Evolutionary conservation across 2,113 vertebrate genomes (phyloP).

Genomic region (Psilopsiagon aurifrons): DNA sequence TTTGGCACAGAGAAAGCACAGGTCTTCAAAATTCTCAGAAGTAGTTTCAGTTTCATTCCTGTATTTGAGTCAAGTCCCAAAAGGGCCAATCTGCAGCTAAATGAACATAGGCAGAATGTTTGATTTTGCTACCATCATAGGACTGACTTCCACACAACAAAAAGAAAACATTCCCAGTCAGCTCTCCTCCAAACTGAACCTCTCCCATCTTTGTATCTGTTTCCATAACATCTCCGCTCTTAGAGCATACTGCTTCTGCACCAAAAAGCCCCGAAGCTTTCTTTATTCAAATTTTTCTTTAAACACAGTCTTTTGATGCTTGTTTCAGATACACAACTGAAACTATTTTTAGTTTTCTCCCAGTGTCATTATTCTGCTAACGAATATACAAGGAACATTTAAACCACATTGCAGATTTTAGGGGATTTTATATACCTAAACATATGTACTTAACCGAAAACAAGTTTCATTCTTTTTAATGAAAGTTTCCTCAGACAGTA

Average conservation of each 20-base stretch:
- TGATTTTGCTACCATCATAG: background rate
- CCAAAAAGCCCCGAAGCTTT: background rate
- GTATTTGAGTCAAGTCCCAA: background rate
- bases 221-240: background rate
- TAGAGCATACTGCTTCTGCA: background rate
- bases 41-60: background rate
- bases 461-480: background rate
- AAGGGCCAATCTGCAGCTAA: background rate
- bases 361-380: background rate
- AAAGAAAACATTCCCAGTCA: background rate
- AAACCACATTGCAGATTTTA: background rate
- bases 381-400: background rate
- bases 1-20: background rate
- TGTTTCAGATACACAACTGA: background rate
- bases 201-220: background rate
- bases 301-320: background rate
- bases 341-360: background rate
- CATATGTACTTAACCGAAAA: background rate
- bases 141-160: background rate
- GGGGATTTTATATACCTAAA: background rate
- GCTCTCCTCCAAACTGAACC: background rate
- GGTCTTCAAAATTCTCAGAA: background rate
- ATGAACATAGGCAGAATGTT: background rate
- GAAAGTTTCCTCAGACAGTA: background rate
- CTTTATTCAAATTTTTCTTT: background rate